phyloP scores from a whole-genome alignment of 2,888 invertebrate species.

The Busseola fusca region DNA sequence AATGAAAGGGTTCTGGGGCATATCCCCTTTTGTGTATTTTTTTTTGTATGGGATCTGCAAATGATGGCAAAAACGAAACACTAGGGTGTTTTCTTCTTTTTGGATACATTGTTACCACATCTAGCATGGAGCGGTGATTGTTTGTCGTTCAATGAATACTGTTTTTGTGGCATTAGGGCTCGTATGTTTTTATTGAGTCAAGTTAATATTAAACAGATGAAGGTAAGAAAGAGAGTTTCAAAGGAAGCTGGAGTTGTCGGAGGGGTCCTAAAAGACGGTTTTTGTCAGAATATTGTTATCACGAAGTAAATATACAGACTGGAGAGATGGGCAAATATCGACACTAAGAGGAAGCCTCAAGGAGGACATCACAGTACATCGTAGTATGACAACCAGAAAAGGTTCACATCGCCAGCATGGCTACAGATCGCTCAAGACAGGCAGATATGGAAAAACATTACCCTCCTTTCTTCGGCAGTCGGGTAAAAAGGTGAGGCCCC shows the following conservation, averaged over 20 bases:
- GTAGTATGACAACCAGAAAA: not conserved
- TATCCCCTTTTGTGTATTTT: conserved; percentile 54
- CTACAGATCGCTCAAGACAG: not conserved
- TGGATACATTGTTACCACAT: conserved; percentile 28
- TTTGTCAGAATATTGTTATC: not conserved
- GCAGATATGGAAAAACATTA: not conserved
- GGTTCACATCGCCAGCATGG: not conserved
- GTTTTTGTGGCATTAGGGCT: conserved; percentile 17
- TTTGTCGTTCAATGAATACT: conserved; percentile 31
- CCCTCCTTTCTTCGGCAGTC: too few relatives aligned
- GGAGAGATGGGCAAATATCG: not conserved
- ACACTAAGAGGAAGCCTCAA: not conserved
- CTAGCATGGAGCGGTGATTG: conserved; percentile 18
- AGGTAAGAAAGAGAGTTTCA: not conserved
- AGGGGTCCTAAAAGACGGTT: not conserved
- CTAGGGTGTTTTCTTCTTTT: conserved; percentile 33
- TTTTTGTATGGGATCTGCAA: conserved; percentile 55
- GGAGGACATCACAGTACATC: too few relatives aligned
- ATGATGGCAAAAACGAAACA: conserved; percentile 57
- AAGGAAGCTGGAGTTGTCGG: not conserved
- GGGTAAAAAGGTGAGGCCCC: not conserved
- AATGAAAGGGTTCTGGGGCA: conserved; percentile 59
- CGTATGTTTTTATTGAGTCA: conserved; percentile 16
- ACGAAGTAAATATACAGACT: not conserved
- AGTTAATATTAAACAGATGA: conserved; percentile 2